Base-by-base conservation (phyloP, 2,113 vertebrate species). In the Marcusenius ussheri region DNA sequence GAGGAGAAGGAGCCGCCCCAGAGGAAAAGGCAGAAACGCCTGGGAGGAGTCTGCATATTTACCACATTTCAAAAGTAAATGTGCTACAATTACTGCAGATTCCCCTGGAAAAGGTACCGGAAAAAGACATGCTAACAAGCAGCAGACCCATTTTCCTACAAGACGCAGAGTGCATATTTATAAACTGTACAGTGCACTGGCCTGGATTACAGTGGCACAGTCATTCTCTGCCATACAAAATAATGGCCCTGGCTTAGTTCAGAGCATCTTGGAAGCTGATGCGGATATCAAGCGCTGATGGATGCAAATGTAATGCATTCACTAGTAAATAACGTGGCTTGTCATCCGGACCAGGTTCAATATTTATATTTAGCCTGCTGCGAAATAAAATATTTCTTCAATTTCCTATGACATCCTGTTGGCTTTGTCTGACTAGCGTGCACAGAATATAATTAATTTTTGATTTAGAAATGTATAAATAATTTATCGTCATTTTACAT, bases 21-120 rank as follows among this genome's bases (percentile, higher is more conserved):
- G 88, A 92, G 91, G 93, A 96, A 95, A 94, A 94, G 95, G 94
- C 95, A 95, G 95, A 94, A 93, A 92, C 39, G 13, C 1, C 21
- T 83, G n/a, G 46, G 50, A 9, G 47, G 17, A 35, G 9, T 39
- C 46, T 42, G 51, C 8, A 49, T 15, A 27, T 86, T 86, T 47
- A 35, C 49, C 49, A 42, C 2, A 27, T 87, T 2, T 39, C 7
- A 77, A 3, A 27, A 86, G 5, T 27, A 80, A 17, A 7, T 77
- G 5, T 31, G 46, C 8, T 70, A 51, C 27, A 77, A 66, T 11
- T 90, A 87, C 84, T 90, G 62, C 89, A 90, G 84, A 90, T 77
- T 90, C 50, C 89, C 27, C 47, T 77, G 47, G 58, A 49, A 85
- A 35, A 77, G 27, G 5, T 77, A n/a, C 31, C 27, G 1, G 3